phyloP scores from a whole-genome alignment of 2,888 invertebrate genomes.

The Lasioglossum figueresi region DNA sequence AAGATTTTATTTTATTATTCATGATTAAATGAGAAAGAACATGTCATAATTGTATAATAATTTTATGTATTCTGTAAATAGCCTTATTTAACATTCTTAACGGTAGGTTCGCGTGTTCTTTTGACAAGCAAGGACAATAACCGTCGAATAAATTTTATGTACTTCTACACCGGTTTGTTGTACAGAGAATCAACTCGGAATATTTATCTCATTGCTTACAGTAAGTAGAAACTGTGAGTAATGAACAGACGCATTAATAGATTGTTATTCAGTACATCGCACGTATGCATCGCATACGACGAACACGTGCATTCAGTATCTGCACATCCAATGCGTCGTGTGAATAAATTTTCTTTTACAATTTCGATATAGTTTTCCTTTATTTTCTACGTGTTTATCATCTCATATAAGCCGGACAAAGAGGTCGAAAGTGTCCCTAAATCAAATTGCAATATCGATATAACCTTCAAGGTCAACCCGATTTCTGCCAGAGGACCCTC shows the following conservation, averaged over 20 bases:
- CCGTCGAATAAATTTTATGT: not conserved
- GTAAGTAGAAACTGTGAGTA: not conserved
- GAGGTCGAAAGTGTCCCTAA: no score
- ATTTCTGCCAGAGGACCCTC: no score
- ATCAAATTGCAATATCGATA: no score
- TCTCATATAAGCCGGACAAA: not conserved
- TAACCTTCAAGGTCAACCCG: no score
- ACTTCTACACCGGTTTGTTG: not conserved
- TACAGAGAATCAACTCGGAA: not conserved
- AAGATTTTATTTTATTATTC: not conserved
- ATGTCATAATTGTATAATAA: not conserved
- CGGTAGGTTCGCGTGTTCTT: not conserved
- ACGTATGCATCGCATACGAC: no score
- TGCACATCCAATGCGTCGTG: not conserved
- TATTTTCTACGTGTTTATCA: not conserved
- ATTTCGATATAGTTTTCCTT: not conserved
- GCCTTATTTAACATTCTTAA: not conserved
- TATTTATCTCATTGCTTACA: not conserved
- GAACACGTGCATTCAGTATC: not conserved
- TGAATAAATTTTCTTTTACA: not conserved
- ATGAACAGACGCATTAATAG: not conserved
- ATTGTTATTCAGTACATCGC: not conserved
- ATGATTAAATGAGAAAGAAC: not conserved
- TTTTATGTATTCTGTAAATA: not conserved
- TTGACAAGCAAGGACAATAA: not conserved